These are phyloP conservation scores for Agonopterix alstromeriana DNA, from an alignment of 2,888 invertebrate species.

Conservation along the genomic window DNA sequence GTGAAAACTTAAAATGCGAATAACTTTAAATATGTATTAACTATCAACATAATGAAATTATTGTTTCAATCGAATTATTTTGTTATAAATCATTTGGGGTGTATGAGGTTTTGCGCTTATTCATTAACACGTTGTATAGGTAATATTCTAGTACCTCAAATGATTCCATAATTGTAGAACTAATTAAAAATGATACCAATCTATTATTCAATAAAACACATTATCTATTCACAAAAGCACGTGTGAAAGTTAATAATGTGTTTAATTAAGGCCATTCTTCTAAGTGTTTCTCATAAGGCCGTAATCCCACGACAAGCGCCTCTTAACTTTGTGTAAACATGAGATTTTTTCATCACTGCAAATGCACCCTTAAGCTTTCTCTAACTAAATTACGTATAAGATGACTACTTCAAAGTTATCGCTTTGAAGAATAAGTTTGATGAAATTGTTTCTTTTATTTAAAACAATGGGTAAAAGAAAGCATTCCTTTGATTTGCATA, in stretches of 20 bases:
- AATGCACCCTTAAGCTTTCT: conserved; percentile 5
- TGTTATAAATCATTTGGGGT: no score
- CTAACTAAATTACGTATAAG: conserved; percentile 7
- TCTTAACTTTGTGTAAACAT: conserved; percentile 18
- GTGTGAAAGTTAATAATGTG: background rate
- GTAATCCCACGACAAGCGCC: conserved; percentile 12
- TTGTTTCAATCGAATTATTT: no score
- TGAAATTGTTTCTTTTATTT: background rate
- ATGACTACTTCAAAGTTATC: conserved; percentile 7
- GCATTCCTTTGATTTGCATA: no score
- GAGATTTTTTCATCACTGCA: conserved; percentile 10
- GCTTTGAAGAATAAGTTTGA: background rate
- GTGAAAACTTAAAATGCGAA: no score
- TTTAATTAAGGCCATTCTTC: conserved; percentile 4
- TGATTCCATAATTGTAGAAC: no score
- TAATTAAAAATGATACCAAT: no score
- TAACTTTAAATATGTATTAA: no score
- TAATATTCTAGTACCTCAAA: no score
- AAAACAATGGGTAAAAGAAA: background rate
- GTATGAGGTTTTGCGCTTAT: no score
- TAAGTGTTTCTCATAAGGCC: conserved; percentile 15
- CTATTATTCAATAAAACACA: no score
- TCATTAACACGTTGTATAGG: no score
- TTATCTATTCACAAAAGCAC: background rate
- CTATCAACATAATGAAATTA: no score